Percentiles rank a stretch among this genome's conserved stretches.
Evolutionary conservation across 2,797 vertebrate species (phyloP).

Genomic region (Borostomias antarcticus): DNA sequence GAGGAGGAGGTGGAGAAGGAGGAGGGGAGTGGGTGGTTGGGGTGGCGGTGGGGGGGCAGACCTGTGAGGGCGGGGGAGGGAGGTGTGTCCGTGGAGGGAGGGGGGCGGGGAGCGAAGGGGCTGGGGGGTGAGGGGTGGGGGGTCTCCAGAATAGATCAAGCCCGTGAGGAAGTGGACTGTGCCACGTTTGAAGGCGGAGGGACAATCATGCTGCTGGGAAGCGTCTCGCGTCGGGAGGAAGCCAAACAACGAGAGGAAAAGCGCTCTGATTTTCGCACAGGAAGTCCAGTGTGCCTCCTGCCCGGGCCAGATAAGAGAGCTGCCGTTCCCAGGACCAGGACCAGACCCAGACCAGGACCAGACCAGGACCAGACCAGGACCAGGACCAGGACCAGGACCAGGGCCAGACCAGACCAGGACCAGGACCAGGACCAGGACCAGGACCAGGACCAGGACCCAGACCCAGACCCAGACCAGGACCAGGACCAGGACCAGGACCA

Average conservation of each 20-base stretch:
- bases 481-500: neutral
- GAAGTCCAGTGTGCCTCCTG: conserved; percentile 98
- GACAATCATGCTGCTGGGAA: conserved; percentile 99
- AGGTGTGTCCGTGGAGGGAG: conserved; percentile 23
- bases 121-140: conserved; percentile 64
- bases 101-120: conserved; percentile 29
- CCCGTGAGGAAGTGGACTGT: conserved; percentile 97
- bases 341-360: no score
- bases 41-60: conserved; percentile 58
- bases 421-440: no score
- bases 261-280: conserved; percentile 99
- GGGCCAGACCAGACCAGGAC: no score
- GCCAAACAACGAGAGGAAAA: conserved; percentile 99
- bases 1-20: conserved; percentile 37
- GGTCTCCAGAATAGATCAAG: conserved; percentile 98
- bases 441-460: conserved; percentile 59
- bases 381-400: conserved; percentile 85
- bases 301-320: conserved; percentile 96
- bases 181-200: conserved; percentile 99
- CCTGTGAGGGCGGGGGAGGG: conserved; percentile 52
- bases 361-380: conserved; percentile 76
- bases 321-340: conserved; percentile 92
- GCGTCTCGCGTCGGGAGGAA: conserved; percentile 97
- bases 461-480: neutral
- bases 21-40: conserved; percentile 37